Percentiles rank a stretch among this genome's conserved stretches.
Conservation (phyloP, 2,113 vertebrate genomes). For the Gadus chalcogrammus region DNA sequence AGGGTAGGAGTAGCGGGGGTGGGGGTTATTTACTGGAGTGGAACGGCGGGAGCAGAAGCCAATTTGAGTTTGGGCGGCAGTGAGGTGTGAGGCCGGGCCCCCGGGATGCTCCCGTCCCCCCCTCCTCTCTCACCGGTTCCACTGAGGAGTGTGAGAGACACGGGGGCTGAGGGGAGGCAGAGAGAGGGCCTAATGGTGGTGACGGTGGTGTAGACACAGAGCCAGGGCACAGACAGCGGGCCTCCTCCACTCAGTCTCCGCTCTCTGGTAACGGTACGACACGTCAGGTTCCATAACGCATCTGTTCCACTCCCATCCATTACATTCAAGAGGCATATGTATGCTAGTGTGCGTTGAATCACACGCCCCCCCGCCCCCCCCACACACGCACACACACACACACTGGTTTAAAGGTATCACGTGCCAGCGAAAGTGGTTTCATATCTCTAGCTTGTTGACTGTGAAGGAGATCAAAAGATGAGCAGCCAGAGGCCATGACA, state of each 20-base stretch:
- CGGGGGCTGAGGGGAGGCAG: conserved; percentile 39
- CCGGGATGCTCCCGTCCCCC: background rate
- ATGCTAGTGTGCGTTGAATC: conserved; percentile 27
- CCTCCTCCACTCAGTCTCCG: too few relatives aligned
- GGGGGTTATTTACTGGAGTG: conserved; percentile 58
- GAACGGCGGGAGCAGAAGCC: conserved; percentile 58
- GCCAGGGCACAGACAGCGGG: background rate
- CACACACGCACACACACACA: too few relatives aligned
- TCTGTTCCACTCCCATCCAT: too few relatives aligned
- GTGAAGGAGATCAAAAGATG: too few relatives aligned
- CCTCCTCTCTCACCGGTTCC: conserved; percentile 51
- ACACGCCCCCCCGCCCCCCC: background rate
- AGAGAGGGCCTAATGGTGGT: conserved; percentile 16
- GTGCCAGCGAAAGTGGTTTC: too few relatives aligned
- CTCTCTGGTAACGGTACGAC: background rate
- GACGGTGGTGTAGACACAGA: conserved; percentile 52
- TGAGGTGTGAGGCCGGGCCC: conserved; percentile 54
- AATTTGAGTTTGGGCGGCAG: conserved; percentile 58
- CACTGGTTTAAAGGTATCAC: too few relatives aligned
- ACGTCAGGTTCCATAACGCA: too few relatives aligned
- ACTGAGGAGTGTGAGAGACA: conserved; percentile 48
- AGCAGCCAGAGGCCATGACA: background rate
- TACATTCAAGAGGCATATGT: too few relatives aligned
- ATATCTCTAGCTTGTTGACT: too few relatives aligned
- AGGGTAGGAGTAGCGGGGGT: conserved; percentile 1